Conservation (phyloP, 2,113 vertebrate genomes). For the Platycercus adscitus region DNA sequence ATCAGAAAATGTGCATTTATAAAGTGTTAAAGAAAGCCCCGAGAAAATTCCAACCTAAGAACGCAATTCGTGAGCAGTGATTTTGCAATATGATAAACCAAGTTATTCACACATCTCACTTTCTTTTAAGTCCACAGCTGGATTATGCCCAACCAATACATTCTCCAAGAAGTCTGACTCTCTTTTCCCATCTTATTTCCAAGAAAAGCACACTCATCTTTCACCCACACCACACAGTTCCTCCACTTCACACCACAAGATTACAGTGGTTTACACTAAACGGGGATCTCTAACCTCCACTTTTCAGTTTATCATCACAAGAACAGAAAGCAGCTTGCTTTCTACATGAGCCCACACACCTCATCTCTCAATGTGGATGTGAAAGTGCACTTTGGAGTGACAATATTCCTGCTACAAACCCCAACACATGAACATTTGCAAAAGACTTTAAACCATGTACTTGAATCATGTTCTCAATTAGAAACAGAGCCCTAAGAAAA, state of each 20-base stretch:
- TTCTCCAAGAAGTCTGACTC: background rate
- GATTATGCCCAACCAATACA: background rate
- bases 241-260: background rate
- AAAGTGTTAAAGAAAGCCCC: background rate
- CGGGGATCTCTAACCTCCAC: background rate
- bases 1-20: background rate
- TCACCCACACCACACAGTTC: background rate
- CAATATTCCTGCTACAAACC: background rate
- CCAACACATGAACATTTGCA: background rate
- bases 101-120: background rate
- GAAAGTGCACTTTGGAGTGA: background rate
- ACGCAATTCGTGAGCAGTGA: background rate
- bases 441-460: background rate
- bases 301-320: background rate
- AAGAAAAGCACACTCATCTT: background rate
- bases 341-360: accelerated
- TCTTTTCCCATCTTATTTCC: background rate
- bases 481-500: background rate
- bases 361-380: background rate
- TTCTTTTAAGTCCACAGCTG: background rate
- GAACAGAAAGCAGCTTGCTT: background rate
- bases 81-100: background rate
- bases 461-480: background rate
- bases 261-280: background rate
- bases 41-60: background rate